Evolutionary conservation across 1,140 invertebrate species (phyloP).

Genomic region (Drosophila fuyamai): DNA sequence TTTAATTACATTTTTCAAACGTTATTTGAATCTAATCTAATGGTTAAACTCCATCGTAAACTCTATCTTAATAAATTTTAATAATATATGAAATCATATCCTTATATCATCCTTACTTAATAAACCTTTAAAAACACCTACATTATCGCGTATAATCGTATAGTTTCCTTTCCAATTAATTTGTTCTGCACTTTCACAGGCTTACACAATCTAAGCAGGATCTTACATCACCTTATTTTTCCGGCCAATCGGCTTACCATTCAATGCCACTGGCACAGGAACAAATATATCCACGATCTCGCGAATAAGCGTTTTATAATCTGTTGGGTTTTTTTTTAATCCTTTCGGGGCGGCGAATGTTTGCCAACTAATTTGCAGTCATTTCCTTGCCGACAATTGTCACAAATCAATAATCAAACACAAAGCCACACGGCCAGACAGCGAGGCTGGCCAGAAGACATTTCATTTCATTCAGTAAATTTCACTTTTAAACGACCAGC

Average conservation of each 20-base stretch:
- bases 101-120: too few species aligned
- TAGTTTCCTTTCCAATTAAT: not conserved
- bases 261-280: slow-evolving; percentile 29
- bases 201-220: slow-evolving; percentile 34
- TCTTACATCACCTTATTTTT: slow-evolving; percentile 52
- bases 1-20: not conserved
- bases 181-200: slow-evolving; percentile 25
- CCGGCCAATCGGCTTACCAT: slow-evolving; percentile 47
- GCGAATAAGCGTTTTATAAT: slow-evolving; percentile 1
- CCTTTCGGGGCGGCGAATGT: slow-evolving; percentile 25
- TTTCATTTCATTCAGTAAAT: slow-evolving; percentile 82
- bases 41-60: not conserved
- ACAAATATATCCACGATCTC: slow-evolving; percentile 23
- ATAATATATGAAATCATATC: too few species aligned
- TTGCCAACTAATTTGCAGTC: slow-evolving; percentile 42
- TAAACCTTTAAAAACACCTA: too few species aligned
- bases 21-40: not conserved
- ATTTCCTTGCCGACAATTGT: slow-evolving; percentile 60
- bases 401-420: slow-evolving; percentile 58
- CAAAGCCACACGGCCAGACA: slow-evolving; percentile 40
- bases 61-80: too few species aligned
- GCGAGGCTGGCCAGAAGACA: slow-evolving; percentile 54
- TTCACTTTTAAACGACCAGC: slow-evolving; percentile 77
- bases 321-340: slow-evolving; percentile 22
- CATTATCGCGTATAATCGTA: not conserved